Evolutionary conservation across 2,113 vertebrate species (phyloP).

Genomic region (Ciconia stormi): DNA sequence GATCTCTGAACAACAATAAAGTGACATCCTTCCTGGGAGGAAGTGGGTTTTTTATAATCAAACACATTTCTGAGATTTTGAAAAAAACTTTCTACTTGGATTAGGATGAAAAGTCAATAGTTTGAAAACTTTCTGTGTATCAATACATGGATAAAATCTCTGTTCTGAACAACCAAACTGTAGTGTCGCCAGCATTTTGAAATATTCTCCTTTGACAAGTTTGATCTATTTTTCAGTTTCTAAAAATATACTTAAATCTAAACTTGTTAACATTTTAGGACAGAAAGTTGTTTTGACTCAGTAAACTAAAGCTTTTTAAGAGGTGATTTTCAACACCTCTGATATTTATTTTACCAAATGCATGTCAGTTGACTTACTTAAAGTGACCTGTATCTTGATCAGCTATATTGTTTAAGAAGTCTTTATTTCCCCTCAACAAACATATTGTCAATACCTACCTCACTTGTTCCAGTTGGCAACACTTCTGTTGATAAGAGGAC

Average conservation of each 20-base stretch:
- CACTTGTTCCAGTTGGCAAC: not conserved
- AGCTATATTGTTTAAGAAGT: not conserved
- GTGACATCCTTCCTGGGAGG: not conserved
- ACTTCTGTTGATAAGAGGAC: not conserved
- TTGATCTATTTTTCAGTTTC: not conserved
- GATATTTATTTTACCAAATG: not conserved
- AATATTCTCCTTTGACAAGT: not conserved
- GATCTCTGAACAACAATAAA: not conserved
- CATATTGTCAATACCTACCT: not conserved
- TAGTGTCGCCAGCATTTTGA: not conserved
- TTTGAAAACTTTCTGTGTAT: not conserved
- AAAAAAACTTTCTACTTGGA: not conserved
- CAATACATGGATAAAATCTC: not conserved
- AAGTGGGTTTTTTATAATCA: not conserved
- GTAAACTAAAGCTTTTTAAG: not conserved
- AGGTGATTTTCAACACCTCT: not conserved
- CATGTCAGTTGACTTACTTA: not conserved
- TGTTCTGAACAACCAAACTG: not conserved
- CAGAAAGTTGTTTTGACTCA: not conserved
- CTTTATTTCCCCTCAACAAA: not conserved
- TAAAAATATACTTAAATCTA: not conserved
- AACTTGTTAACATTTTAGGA: not conserved
- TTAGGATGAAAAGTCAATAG: not conserved
- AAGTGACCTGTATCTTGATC: not conserved
- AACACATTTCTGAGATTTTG: not conserved